Conservation (phyloP, 2,888 invertebrate genomes). For the Mongoloraphidia duomilia region DNA sequence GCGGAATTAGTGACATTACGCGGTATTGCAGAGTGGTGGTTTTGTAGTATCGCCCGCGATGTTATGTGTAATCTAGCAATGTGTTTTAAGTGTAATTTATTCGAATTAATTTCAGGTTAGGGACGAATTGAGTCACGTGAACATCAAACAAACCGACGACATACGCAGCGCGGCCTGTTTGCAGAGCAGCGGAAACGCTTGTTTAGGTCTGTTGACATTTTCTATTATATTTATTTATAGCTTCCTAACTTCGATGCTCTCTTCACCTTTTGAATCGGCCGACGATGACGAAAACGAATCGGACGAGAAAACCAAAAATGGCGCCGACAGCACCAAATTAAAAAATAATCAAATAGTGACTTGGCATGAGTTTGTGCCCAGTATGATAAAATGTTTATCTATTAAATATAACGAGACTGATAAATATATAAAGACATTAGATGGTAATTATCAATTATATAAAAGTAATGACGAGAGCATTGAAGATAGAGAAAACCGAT, state of each 20-base stretch:
- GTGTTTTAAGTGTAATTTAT: neutral
- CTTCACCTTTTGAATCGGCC: neutral
- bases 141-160: constrained; percentile 19
- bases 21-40: too few species aligned
- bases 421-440: too few species aligned
- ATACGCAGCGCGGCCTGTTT: constrained; percentile 26
- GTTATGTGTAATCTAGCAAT: too few species aligned
- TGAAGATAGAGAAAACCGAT: too few species aligned
- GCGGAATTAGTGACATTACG: too few species aligned
- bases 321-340: neutral
- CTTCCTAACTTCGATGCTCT: neutral
- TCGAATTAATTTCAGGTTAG: constrained; percentile 1
- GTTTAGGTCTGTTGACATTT: constrained; percentile 32
- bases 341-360: neutral
- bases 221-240: constrained; percentile 20
- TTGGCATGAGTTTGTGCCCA: too few species aligned
- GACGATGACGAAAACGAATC: neutral
- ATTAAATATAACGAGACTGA: too few species aligned
- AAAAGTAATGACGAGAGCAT: too few species aligned
- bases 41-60: too few species aligned
- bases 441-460: too few species aligned
- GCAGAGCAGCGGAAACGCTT: constrained; percentile 25
- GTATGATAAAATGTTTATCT: too few species aligned
- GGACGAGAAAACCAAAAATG: neutral
- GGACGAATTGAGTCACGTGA: constrained; percentile 25